A percentile compares a stretch with the other conserved stretches of the same genome.
These are phyloP conservation scores for Leistus spinibarbis DNA, from an alignment of 2,888 invertebrate genomes.

Conservation along the genomic window DNA sequence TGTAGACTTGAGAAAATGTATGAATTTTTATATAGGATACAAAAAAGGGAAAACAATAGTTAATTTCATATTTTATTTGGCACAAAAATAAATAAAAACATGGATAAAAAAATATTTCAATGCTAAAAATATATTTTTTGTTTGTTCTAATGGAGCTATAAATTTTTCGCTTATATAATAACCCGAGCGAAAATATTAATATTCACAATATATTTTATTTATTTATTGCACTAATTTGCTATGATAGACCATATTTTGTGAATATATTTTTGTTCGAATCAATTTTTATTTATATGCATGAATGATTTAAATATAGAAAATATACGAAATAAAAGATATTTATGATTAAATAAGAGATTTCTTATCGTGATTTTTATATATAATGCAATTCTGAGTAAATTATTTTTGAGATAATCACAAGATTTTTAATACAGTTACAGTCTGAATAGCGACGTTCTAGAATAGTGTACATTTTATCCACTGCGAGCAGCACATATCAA, in stretches of 20 bases:
- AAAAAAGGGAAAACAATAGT: not conserved
- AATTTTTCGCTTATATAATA: not conserved
- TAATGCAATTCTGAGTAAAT: not conserved
- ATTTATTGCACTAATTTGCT: not conserved
- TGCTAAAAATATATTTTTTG: not conserved
- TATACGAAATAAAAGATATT: not conserved
- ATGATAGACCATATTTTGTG: not conserved
- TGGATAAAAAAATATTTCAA: slow-evolving; percentile 10
- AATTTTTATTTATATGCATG: too few species aligned
- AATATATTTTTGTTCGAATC: not conserved
- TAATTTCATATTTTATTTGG: slow-evolving; percentile 8
- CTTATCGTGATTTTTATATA: not conserved
- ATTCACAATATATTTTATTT: slow-evolving; percentile 1
- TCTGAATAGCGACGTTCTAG: too few species aligned
- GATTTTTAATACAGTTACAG: too few species aligned
- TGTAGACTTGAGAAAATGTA: not conserved
- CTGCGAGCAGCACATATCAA: not conserved
- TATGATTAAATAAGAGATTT: not conserved
- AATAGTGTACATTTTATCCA: not conserved
- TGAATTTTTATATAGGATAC: not conserved
- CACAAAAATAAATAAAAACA: slow-evolving; percentile 10
- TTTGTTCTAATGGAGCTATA: not conserved
- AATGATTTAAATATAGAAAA: too few species aligned
- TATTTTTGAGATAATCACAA: not conserved
- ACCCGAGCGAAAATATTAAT: not conserved